phyloP scores from a whole-genome alignment of 2,888 invertebrate genomes.

The Steinernema hermaphroditum region DNA sequence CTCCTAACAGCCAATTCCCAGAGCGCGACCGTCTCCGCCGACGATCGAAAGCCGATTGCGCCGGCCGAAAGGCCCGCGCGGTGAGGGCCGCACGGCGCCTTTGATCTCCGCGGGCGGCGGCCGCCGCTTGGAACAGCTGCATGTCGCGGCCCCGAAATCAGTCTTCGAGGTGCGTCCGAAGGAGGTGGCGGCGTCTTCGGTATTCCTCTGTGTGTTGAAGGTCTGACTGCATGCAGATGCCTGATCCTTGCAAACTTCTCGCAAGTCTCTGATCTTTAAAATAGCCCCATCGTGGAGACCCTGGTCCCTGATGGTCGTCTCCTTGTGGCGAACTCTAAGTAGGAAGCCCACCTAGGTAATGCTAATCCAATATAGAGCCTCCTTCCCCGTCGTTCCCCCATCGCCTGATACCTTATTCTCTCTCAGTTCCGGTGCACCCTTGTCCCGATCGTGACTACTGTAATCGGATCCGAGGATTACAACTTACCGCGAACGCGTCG shows the following conservation, averaged over 20 bases:
- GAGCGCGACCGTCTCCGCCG: neutral
- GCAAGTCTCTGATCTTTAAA: too few species aligned
- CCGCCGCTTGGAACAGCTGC: slow-evolving; percentile 27
- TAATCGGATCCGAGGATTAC: slow-evolving; percentile 10
- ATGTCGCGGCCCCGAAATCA: neutral
- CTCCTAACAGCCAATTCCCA: neutral
- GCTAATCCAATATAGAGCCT: too few species aligned
- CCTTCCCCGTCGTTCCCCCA: too few species aligned
- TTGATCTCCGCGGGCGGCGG: slow-evolving; percentile 20
- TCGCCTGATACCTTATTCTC: too few species aligned
- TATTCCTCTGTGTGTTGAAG: too few species aligned
- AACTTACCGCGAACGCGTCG: neutral
- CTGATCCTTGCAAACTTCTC: too few species aligned
- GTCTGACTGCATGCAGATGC: too few species aligned
- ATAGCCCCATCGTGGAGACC: too few species aligned
- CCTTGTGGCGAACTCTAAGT: too few species aligned
- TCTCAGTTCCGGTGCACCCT: too few species aligned
- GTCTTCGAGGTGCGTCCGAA: neutral
- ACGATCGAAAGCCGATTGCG: slow-evolving; percentile 11
- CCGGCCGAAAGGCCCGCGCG: slow-evolving; percentile 5
- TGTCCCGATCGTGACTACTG: neutral
- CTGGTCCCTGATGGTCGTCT: too few species aligned
- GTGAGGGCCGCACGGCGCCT: neutral
- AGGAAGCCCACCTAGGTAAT: too few species aligned
- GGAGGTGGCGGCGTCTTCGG: neutral